A percentile compares a stretch with the other conserved stretches of the same genome.
These are phyloP conservation scores for Knipowitschia caucasica DNA, from an alignment of 2,797 vertebrate genomes.

Conservation along the genomic window DNA sequence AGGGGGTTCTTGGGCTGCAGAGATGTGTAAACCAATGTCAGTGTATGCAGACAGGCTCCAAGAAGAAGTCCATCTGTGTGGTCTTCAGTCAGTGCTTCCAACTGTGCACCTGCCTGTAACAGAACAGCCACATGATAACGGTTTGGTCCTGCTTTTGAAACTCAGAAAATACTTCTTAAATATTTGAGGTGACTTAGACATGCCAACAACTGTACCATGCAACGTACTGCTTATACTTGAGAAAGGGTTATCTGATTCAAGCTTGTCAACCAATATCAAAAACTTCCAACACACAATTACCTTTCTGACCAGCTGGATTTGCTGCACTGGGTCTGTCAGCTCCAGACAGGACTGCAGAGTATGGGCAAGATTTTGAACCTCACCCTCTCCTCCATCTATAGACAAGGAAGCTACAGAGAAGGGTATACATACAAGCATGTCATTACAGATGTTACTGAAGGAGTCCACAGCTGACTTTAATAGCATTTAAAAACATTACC, in stretches of 20 bases:
- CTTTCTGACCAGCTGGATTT: slow-evolving; percentile 89
- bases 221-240: too few species aligned
- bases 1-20: slow-evolving; percentile 85
- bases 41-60: slow-evolving; percentile 77
- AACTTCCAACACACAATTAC: slow-evolving; percentile 60
- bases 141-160: not conserved
- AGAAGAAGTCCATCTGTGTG: slow-evolving; percentile 61
- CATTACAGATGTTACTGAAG: not conserved
- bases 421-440: not conserved
- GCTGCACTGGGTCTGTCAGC: slow-evolving; percentile 83
- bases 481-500: slow-evolving; percentile 66
- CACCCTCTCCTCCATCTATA: slow-evolving; percentile 70
- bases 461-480: not conserved
- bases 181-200: too few species aligned
- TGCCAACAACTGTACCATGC: too few species aligned
- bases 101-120: slow-evolving; percentile 74
- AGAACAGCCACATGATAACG: slow-evolving; percentile 2
- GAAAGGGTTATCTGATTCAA: too few species aligned
- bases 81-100: slow-evolving; percentile 73
- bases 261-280: too few species aligned
- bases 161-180: too few species aligned
- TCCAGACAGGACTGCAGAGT: slow-evolving; percentile 80
- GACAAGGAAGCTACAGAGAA: slow-evolving; percentile 61
- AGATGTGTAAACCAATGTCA: slow-evolving; percentile 80
- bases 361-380: slow-evolving; percentile 74